These are phyloP conservation scores for Salticus scenicus DNA, from an alignment of 2,888 invertebrate genomes.

Conservation along the genomic window DNA sequence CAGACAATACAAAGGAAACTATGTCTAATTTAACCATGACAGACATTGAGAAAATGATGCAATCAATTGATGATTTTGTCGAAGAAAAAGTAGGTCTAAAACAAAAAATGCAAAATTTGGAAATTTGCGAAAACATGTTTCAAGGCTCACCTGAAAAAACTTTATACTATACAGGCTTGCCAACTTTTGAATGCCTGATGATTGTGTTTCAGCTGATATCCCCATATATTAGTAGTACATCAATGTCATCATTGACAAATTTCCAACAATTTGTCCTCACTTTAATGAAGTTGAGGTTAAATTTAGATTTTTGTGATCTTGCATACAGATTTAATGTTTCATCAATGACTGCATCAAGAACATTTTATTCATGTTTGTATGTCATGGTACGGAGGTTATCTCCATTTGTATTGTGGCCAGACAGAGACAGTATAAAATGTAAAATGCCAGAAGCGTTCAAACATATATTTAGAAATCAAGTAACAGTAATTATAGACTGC, in stretches of 20 bases:
- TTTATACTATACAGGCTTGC: too few relatives aligned
- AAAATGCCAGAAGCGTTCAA: background rate
- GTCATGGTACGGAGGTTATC: background rate
- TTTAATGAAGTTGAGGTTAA: background rate
- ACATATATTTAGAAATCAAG: background rate
- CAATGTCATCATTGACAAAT: background rate
- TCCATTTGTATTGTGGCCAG: background rate
- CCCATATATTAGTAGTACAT: too few relatives aligned
- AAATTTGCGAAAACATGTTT: too few relatives aligned
- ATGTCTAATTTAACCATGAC: too few relatives aligned
- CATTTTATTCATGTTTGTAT: background rate
- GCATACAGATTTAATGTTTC: background rate
- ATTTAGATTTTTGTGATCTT: background rate
- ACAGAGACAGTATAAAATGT: background rate
- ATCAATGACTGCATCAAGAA: background rate
- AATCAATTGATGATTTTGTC: too few relatives aligned
- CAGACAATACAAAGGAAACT: too few relatives aligned
- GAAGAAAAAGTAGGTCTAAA: too few relatives aligned
- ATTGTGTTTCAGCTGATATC: too few relatives aligned
- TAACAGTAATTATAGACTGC: constrained; percentile 22
- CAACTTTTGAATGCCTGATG: too few relatives aligned
- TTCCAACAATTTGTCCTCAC: background rate
- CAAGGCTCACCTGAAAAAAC: too few relatives aligned
- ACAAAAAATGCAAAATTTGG: too few relatives aligned
- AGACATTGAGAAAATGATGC: too few relatives aligned